A percentile compares a stretch with the other conserved stretches of the same genome.
Conservation (phyloP, 2,797 vertebrate species). For the Crax fasciolata region DNA sequence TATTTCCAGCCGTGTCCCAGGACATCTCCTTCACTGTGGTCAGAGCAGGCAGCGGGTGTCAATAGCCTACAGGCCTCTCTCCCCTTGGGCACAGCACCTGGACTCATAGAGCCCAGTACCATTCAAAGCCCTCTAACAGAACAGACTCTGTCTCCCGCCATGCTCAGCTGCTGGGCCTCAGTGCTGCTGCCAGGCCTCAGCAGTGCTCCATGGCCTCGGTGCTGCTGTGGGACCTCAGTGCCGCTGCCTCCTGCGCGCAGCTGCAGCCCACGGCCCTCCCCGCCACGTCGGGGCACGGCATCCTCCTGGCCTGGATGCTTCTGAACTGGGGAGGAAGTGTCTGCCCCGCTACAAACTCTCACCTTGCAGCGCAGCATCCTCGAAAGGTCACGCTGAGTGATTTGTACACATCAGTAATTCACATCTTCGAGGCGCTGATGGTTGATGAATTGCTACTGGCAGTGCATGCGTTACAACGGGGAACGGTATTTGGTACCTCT, state of each 20-base stretch:
- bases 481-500: not conserved
- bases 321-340: not conserved
- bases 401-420: not conserved
- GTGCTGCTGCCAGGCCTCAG: not conserved
- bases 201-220: too few species aligned
- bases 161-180: fast-evolving
- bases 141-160: not conserved
- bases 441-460: not conserved
- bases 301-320: not conserved
- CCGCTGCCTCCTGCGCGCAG: too few species aligned
- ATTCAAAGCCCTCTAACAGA: not conserved
- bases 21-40: not conserved
- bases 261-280: too few species aligned
- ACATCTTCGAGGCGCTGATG: not conserved
- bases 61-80: not conserved
- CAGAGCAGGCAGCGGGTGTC: not conserved
- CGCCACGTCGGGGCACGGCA: fast-evolving
- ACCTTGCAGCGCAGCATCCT: not conserved
- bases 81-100: not conserved
- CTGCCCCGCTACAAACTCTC: not conserved
- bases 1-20: not conserved
- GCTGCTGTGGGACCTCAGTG: too few species aligned
- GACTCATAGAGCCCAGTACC: not conserved
- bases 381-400: not conserved
- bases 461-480: not conserved